Evolutionary conservation across 2,113 vertebrate species (phyloP).

Genomic region (Cichladusa arquata): DNA sequence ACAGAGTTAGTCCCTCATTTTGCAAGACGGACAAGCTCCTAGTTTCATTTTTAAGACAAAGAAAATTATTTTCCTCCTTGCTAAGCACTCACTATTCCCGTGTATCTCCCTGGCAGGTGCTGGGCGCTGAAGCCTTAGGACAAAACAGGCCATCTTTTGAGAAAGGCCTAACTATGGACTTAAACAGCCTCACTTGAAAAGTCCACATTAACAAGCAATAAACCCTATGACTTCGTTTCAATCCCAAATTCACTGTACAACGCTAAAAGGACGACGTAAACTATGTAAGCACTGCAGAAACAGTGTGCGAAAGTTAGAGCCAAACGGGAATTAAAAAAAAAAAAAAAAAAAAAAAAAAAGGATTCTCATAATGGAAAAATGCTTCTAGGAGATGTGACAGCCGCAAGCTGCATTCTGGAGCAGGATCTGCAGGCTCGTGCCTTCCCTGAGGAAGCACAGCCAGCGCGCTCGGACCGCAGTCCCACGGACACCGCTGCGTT

Average conservation of each 20-base stretch:
- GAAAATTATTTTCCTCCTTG: background rate
- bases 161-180: background rate
- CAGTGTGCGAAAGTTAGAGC: background rate
- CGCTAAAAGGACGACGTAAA: background rate
- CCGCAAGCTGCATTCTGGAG: background rate
- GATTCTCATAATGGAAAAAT: background rate
- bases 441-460: background rate
- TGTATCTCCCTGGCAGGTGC: background rate
- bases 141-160: background rate
- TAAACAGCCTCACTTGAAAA: background rate
- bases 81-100: background rate
- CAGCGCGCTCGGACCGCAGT: background rate
- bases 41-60: background rate
- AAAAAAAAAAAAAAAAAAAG: too few species aligned
- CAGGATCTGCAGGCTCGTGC: background rate
- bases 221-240: background rate
- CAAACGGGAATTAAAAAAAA: accelerated
- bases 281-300: background rate
- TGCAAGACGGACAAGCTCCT: background rate
- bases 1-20: too few species aligned
- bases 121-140: background rate
- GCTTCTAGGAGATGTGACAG: background rate
- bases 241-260: background rate
- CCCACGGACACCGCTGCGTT: background rate
- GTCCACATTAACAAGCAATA: background rate